A percentile compares a stretch with the other conserved stretches of the same genome.
Evolutionary conservation across 2,797 vertebrate genomes (phyloP).

Genomic region (Microctenopoma stevenorrisi): DNA sequence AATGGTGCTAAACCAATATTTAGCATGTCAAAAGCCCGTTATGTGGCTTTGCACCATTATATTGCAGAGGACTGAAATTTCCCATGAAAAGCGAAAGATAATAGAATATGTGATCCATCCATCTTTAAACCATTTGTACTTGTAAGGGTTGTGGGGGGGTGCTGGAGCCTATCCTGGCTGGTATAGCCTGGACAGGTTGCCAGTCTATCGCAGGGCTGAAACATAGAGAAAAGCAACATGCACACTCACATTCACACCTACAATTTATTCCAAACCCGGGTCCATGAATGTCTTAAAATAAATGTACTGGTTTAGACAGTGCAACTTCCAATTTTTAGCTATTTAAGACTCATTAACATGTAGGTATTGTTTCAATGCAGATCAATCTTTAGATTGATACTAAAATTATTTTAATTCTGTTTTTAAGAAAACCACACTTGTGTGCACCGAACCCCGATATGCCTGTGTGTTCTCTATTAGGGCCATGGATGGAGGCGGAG

Average conservation of each 20-base stretch:
- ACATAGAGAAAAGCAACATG: too few species aligned
- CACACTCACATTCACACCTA: too few species aligned
- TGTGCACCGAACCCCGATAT: background rate
- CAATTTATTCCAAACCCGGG: too few species aligned
- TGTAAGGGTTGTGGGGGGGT: too few species aligned
- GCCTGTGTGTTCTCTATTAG: constrained; percentile 34
- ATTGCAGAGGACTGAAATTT: background rate
- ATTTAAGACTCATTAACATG: background rate
- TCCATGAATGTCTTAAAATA: too few species aligned
- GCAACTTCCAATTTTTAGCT: too few species aligned
- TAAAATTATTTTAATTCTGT: background rate
- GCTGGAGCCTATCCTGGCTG: too few species aligned
- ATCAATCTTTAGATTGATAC: background rate
- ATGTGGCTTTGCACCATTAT: background rate
- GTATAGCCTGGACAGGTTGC: too few species aligned
- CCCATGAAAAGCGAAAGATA: background rate
- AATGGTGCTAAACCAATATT: background rate
- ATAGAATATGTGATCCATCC: too few species aligned
- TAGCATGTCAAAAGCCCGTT: too few species aligned
- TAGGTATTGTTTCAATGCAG: background rate
- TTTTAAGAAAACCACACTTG: background rate
- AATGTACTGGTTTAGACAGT: background rate
- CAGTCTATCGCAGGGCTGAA: too few species aligned
- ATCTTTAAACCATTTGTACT: too few species aligned
- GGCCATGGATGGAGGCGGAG: constrained; percentile 13